Percentiles rank a stretch among this genome's conserved stretches.
Evolutionary conservation across 1,140 invertebrate genomes (phyloP).

Genomic region (Eupeodes corollae): DNA sequence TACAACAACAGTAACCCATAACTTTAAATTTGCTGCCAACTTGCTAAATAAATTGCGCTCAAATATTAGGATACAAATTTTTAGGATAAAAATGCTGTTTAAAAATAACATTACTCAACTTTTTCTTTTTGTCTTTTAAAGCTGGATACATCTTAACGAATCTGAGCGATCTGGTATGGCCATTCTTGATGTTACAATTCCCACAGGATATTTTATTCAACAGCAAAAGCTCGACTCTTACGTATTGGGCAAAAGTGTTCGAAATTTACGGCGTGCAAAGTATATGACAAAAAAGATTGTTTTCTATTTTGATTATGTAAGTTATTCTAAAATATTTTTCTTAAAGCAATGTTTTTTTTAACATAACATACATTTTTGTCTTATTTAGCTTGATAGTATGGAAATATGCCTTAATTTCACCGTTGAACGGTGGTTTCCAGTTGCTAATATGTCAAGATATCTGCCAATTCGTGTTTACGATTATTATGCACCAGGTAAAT

Average conservation of each 20-base stretch:
- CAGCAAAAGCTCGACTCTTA: slow-evolving; percentile 80
- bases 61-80: no score
- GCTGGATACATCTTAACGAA: slow-evolving; percentile 69
- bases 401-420: slow-evolving; percentile 86
- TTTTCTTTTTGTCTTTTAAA: slow-evolving; percentile 27
- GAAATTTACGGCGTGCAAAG: slow-evolving; percentile 72
- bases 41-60: no score
- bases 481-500: slow-evolving; percentile 86
- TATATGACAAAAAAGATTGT: slow-evolving; percentile 68
- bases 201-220: slow-evolving; percentile 88
- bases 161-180: slow-evolving; percentile 78
- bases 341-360: no score
- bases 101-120: background rate
- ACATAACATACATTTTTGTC: background rate
- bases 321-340: slow-evolving; percentile 22
- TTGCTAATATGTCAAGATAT: slow-evolving; percentile 91
- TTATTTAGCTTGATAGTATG: slow-evolving; percentile 57
- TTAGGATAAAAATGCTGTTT: no score
- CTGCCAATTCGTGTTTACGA: slow-evolving; percentile 85
- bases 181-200: slow-evolving; percentile 81
- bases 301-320: slow-evolving; percentile 93
- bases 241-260: slow-evolving; percentile 58
- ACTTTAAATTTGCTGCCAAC: no score
- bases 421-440: slow-evolving; percentile 87
- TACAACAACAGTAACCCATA: no score